Conservation (phyloP, 2,113 vertebrate species). For the Epinephelus cyanopodus region DNA sequence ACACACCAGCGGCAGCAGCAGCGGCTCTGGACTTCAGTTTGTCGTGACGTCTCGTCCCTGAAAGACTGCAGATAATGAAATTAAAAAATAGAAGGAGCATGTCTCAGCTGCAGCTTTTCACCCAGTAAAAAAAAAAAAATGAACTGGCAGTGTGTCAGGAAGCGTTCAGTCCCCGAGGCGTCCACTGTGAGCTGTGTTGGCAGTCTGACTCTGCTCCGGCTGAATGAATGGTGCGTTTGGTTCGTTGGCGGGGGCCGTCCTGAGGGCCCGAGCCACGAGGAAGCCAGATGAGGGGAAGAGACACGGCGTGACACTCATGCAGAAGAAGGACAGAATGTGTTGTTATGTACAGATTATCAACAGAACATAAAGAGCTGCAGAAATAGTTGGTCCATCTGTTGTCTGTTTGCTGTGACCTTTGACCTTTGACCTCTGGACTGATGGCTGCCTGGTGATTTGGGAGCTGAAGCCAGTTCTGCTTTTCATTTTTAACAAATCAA, state of each 20-base stretch:
- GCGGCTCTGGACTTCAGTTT: not conserved
- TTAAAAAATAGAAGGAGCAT: too few relatives aligned
- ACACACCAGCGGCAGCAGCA: not conserved
- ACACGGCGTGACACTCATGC: constrained; percentile 38
- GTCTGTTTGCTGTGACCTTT: constrained; percentile 33
- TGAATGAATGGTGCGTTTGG: constrained; percentile 60
- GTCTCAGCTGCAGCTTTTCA: too few relatives aligned
- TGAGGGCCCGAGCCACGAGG: constrained; percentile 67
- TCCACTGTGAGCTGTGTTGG: not conserved
- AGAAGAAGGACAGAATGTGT: not conserved
- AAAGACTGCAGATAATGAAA: not conserved
- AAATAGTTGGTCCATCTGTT: constrained; percentile 42
- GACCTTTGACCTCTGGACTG: constrained; percentile 46
- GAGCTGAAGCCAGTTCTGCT: not conserved
- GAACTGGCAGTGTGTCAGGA: not conserved
- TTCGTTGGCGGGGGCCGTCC: constrained; percentile 17
- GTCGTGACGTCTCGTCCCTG: not conserved
- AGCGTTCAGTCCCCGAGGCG: not conserved
- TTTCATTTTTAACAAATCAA: not conserved
- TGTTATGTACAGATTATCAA: not conserved
- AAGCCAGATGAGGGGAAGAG: constrained; percentile 57
- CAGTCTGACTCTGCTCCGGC: not conserved
- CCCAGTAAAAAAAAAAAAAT: too few relatives aligned
- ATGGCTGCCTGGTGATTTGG: not conserved
- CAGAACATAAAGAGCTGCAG: constrained; percentile 24